These are phyloP conservation scores for Hirudinaria manillensis DNA, from an alignment of 2,888 invertebrate species.

Conservation along the genomic window DNA sequence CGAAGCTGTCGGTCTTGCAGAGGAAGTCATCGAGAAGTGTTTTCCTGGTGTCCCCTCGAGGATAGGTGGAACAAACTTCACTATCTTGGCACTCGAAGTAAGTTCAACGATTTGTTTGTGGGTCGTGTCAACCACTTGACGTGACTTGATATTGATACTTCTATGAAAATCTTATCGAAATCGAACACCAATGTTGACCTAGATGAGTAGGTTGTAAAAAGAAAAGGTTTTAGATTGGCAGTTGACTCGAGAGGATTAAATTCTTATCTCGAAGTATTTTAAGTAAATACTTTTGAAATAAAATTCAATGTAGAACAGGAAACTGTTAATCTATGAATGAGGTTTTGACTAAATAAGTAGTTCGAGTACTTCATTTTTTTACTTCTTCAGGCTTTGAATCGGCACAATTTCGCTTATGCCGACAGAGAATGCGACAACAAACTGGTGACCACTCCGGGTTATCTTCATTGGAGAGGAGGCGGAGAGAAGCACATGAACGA, in stretches of 20 bases:
- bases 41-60: conserved; percentile 71
- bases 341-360: no score
- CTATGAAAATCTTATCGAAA: background rate
- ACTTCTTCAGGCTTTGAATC: conserved; percentile 43
- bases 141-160: background rate
- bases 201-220: background rate
- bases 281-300: no score
- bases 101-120: conserved; percentile 27
- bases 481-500: conserved; percentile 98
- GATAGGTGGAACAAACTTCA: conserved; percentile 83
- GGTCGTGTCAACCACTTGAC: no score
- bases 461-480: conserved; percentile 88
- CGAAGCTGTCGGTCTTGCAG: conserved; percentile 88
- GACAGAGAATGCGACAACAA: conserved; percentile 67
- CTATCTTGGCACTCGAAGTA: conserved; percentile 74
- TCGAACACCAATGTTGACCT: background rate
- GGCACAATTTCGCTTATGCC: conserved; percentile 72
- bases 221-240: background rate
- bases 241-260: no score
- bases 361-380: background rate
- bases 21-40: conserved; percentile 80
- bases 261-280: no score
- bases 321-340: no score
- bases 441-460: conserved; percentile 78
- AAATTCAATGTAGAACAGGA: no score